phyloP scores from a whole-genome alignment of 2,888 invertebrate species.

The Dicranocentrus wangi region DNA sequence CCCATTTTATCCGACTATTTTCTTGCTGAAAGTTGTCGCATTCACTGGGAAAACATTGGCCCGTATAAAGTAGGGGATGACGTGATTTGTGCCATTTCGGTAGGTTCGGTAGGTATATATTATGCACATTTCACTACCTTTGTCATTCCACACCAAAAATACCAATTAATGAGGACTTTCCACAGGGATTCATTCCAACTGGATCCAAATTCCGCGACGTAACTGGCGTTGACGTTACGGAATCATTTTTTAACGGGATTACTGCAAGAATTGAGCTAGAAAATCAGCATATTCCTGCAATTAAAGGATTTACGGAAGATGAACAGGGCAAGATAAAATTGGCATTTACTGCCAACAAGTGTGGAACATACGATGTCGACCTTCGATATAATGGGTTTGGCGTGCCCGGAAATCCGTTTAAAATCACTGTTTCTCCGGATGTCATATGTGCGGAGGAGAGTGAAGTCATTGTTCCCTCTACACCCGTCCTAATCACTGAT shows the following conservation, averaged over 20 bases:
- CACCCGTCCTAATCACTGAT: constrained; percentile 41
- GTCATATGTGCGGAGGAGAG: constrained; percentile 32
- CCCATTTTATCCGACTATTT: too few species aligned
- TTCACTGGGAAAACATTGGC: too few species aligned
- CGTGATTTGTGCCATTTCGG: constrained; percentile 26
- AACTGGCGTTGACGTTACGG: too few species aligned
- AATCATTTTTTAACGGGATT: constrained; percentile 43
- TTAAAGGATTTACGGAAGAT: constrained; percentile 38
- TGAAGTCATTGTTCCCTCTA: constrained; percentile 24
- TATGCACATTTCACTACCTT: neutral
- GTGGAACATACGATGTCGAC: constrained; percentile 53
- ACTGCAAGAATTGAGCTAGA: constrained; percentile 16
- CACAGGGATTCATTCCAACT: constrained; percentile 30
- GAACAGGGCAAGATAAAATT: constrained; percentile 31
- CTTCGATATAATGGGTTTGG: constrained; percentile 45
- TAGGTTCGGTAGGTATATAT: neutral
- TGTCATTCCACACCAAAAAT: neutral
- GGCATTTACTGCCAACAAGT: constrained; percentile 33
- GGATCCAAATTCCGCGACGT: too few species aligned
- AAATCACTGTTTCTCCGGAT: constrained; percentile 41
- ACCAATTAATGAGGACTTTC: neutral
- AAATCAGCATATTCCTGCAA: constrained; percentile 22
- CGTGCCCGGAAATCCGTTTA: constrained; percentile 57
- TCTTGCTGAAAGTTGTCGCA: too few species aligned
- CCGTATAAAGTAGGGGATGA: constrained; percentile 41